Conservation (phyloP, 2,888 invertebrate genomes). For the Orthonychiurus folsomi region DNA sequence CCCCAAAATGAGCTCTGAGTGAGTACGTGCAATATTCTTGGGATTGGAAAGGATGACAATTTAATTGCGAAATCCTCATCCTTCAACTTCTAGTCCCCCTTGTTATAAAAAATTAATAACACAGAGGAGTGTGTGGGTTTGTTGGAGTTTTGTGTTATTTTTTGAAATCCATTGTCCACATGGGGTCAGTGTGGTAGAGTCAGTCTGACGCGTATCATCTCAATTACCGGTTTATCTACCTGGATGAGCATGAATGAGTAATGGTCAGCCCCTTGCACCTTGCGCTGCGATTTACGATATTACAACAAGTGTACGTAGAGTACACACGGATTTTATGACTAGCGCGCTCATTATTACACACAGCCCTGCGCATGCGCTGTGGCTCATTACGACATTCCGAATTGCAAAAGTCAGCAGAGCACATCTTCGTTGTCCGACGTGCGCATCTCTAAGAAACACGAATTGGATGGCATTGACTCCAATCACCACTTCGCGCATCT, state of each 20-base stretch:
- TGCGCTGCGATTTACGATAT: no score
- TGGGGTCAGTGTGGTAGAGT: neutral
- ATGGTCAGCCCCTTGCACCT: neutral
- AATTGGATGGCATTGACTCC: no score
- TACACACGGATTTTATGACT: neutral
- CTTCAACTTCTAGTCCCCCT: neutral
- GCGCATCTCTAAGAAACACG: no score
- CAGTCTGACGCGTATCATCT: neutral
- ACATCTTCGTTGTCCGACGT: no score
- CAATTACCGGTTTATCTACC: neutral
- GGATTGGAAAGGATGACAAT: no score
- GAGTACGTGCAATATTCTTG: neutral
- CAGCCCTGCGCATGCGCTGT: no score
- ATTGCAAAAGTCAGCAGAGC: conserved; percentile 12
- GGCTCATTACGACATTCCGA: neutral
- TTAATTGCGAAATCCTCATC: neutral
- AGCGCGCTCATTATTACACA: no score
- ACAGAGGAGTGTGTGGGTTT: neutral
- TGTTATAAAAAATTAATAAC: neutral
- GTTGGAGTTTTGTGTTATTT: no score
- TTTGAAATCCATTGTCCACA: neutral
- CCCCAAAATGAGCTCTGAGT: neutral
- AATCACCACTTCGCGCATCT: no score
- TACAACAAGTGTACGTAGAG: no score
- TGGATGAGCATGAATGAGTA: neutral